Evolutionary conservation across 2,113 vertebrate genomes (phyloP).

Genomic region (Rhadina sibilatrix): DNA sequence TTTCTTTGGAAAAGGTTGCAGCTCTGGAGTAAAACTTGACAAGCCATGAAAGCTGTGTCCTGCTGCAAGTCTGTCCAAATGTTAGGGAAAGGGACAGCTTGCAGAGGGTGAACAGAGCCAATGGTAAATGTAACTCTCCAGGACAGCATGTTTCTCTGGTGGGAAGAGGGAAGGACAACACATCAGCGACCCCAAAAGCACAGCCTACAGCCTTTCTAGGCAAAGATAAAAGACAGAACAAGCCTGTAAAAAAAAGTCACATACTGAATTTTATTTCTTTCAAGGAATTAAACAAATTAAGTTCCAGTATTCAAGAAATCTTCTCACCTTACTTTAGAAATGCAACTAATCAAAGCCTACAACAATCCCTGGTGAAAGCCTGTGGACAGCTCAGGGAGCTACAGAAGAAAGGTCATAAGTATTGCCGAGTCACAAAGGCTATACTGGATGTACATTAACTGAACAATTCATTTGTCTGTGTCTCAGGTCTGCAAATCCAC

Average conservation of each 20-base stretch:
- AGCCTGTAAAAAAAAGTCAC: neutral
- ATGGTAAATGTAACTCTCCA: conserved; percentile 47
- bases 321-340: neutral
- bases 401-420: neutral
- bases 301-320: neutral
- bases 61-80: conserved; percentile 26
- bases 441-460: neutral
- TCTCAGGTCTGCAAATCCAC: neutral
- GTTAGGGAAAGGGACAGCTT: conserved; percentile 41
- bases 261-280: neutral
- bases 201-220: neutral
- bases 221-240: neutral
- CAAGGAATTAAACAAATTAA: neutral
- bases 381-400: neutral
- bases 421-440: neutral
- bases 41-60: neutral
- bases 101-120: conserved; percentile 42
- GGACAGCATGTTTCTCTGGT: conserved; percentile 28
- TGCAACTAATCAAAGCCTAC: neutral
- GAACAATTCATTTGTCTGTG: neutral
- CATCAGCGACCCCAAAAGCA: neutral
- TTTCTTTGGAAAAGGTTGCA: conserved; percentile 5
- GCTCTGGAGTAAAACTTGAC: conserved; percentile 9
- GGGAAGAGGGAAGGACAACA: conserved; percentile 25
- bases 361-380: neutral